Percentiles rank a stretch among this genome's conserved stretches.
Conservation (phyloP, 2,113 vertebrate species). For the Xenopus tropicalis region DNA sequence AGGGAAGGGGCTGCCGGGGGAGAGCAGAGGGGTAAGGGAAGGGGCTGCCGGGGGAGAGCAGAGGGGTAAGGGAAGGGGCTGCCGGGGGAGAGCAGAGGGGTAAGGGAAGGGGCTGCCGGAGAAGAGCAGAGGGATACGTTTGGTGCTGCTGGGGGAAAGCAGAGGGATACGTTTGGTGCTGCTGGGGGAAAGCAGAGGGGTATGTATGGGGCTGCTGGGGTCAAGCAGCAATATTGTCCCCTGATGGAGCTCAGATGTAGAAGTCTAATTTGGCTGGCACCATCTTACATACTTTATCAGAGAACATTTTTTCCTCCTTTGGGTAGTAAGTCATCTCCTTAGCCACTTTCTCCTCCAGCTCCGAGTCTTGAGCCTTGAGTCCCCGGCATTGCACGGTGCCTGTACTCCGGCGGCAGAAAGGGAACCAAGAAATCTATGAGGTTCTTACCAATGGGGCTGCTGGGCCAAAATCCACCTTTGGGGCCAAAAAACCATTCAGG, state of each 20-base stretch:
- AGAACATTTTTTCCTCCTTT: constrained; percentile 79
- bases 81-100: no score
- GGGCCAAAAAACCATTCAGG: background rate
- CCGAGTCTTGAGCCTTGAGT: background rate
- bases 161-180: no score
- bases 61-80: no score
- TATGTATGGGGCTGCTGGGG: no score
- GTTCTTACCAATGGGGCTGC: constrained; percentile 83
- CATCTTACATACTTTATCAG: constrained; percentile 90
- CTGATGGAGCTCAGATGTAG: constrained; percentile 45
- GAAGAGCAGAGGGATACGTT: no score
- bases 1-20: no score
- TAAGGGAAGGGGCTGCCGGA: no score
- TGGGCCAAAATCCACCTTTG: constrained; percentile 90
- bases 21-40: no score
- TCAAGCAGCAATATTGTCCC: background rate
- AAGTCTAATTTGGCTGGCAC: constrained; percentile 81
- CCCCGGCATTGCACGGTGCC: constrained; percentile 71
- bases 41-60: no score
- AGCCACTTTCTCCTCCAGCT: constrained; percentile 66
- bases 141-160: no score
- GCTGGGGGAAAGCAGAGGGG: no score
- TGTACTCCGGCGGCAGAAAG: constrained; percentile 88
- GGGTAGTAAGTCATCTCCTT: constrained; percentile 83
- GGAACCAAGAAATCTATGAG: constrained; percentile 94